Evolutionary conservation across 2,797 vertebrate species (phyloP).

Genomic region (Scomberomorus guttatus): DNA sequence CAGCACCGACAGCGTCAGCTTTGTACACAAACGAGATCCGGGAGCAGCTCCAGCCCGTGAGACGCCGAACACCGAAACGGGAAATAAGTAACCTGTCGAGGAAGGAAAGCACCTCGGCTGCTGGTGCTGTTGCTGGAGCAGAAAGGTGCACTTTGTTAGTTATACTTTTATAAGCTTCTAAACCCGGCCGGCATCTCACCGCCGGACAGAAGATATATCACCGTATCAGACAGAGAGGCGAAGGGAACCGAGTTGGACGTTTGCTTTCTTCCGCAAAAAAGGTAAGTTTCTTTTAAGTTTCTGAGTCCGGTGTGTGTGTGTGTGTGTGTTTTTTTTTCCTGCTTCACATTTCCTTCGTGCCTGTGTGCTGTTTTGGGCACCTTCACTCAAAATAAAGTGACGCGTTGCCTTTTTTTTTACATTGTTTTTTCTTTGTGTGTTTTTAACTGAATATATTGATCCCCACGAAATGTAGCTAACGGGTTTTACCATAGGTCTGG

Average conservation of each 20-base stretch:
- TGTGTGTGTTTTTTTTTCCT: too few species aligned
- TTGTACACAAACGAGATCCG: slow-evolving; percentile 59
- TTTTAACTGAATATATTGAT: too few species aligned
- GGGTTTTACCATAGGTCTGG: background rate
- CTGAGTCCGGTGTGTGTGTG: background rate
- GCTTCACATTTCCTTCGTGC: slow-evolving; percentile 24
- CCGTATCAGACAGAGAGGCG: background rate
- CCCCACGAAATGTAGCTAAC: background rate
- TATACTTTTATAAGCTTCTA: background rate
- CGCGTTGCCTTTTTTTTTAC: background rate
- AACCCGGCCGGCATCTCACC: background rate
- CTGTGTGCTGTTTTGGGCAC: background rate
- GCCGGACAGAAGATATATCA: slow-evolving; percentile 9
- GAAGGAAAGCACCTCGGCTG: slow-evolving; percentile 4
- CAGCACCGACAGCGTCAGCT: background rate
- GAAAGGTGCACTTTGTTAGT: slow-evolving; percentile 22
- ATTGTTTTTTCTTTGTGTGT: too few species aligned
- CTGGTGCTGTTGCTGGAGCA: slow-evolving; percentile 13
- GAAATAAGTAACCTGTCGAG: background rate
- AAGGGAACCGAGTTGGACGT: slow-evolving; percentile 21
- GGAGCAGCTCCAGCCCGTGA: slow-evolving; percentile 41
- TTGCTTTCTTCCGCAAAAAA: slow-evolving; percentile 32
- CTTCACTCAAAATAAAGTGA: background rate
- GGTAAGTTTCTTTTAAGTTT: slow-evolving; percentile 49
- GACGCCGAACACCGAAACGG: background rate